Conservation (phyloP, 2,113 vertebrate genomes). For the Caranx ignobilis region DNA sequence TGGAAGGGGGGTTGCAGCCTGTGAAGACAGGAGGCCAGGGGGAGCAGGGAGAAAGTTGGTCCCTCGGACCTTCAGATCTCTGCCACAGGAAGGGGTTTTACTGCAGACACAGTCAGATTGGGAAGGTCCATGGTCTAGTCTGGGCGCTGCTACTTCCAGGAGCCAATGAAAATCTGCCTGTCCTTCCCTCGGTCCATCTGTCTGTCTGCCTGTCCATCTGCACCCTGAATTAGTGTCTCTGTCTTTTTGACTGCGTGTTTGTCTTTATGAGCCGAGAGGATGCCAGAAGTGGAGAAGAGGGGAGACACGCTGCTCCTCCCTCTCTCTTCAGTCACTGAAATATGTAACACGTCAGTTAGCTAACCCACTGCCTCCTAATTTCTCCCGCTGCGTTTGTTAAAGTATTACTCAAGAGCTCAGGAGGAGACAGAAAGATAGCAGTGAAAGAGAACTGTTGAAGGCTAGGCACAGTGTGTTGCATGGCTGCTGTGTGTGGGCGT, state of each 20-base stretch:
- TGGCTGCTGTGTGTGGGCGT: slow-evolving; percentile 51
- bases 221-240: slow-evolving; percentile 65
- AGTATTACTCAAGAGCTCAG: slow-evolving; percentile 38
- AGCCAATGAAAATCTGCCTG: slow-evolving; percentile 66
- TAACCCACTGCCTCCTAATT: slow-evolving; percentile 41
- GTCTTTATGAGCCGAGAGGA: slow-evolving; percentile 49
- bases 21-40: slow-evolving; percentile 40
- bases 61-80: slow-evolving; percentile 48
- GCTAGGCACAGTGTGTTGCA: slow-evolving; percentile 19
- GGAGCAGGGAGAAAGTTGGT: slow-evolving; percentile 49
- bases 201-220: slow-evolving; percentile 81
- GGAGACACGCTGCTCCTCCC: slow-evolving; percentile 25
- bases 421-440: slow-evolving; percentile 10
- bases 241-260: slow-evolving; percentile 69
- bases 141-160: slow-evolving; percentile 49
- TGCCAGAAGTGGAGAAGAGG: slow-evolving; percentile 40
- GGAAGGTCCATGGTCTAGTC: slow-evolving; percentile 51
- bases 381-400: slow-evolving; percentile 25
- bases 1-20: slow-evolving; percentile 26
- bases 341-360: slow-evolving; percentile 41
- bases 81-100: slow-evolving; percentile 37
- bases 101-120: slow-evolving; percentile 53
- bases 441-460: slow-evolving; percentile 34
- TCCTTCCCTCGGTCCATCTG: slow-evolving; percentile 73
- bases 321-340: slow-evolving; percentile 38